Evolutionary conservation across 1,140 invertebrate genomes (phyloP).

Genomic region (Caligus rogercresseyi): DNA sequence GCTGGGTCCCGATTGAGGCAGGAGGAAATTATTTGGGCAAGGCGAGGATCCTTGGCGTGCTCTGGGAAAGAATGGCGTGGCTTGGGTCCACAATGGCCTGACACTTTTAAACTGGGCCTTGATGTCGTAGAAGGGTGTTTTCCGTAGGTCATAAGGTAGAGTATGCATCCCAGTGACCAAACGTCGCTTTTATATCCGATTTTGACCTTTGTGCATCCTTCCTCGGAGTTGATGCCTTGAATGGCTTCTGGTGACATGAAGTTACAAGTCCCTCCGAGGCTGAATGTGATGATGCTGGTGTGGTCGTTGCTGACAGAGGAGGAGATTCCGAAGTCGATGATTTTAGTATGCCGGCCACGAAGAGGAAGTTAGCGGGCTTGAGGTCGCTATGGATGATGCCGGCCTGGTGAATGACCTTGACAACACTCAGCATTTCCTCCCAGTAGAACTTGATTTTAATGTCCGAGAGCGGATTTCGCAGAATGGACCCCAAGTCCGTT

Average conservation of each 20-base stretch:
- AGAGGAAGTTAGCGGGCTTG: conserved; percentile 90
- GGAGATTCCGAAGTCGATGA: conserved; percentile 98
- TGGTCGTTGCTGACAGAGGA: conserved; percentile 66
- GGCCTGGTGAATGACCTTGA: conserved; percentile 71
- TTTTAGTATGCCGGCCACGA: conserved; percentile 70
- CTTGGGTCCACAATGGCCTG: not conserved
- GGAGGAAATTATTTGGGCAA: conserved; percentile 41
- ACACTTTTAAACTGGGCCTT: conserved; percentile 27
- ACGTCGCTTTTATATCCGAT: conserved; percentile 84
- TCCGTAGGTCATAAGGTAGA: conserved; percentile 81
- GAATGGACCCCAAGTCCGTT: conserved; percentile 48
- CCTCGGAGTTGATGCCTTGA: conserved; percentile 25
- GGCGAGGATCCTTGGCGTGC: conserved; percentile 30
- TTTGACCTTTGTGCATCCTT: conserved; percentile 33
- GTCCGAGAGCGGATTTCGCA: conserved; percentile 39
- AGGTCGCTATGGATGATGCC: conserved; percentile 88
- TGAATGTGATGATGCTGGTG: conserved; percentile 69
- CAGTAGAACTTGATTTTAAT: conserved; percentile 68
- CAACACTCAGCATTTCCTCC: conserved; percentile 79
- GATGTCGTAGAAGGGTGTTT: conserved; percentile 65
- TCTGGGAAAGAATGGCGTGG: conserved; percentile 49
- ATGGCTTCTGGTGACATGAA: conserved; percentile 93
- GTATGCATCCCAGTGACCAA: conserved; percentile 91
- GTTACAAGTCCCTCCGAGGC: conserved; percentile 64
- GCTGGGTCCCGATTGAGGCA: conserved; percentile 53